phyloP scores from a whole-genome alignment of 2,113 vertebrate genomes.

The Sceloporus tristichus region DNA sequence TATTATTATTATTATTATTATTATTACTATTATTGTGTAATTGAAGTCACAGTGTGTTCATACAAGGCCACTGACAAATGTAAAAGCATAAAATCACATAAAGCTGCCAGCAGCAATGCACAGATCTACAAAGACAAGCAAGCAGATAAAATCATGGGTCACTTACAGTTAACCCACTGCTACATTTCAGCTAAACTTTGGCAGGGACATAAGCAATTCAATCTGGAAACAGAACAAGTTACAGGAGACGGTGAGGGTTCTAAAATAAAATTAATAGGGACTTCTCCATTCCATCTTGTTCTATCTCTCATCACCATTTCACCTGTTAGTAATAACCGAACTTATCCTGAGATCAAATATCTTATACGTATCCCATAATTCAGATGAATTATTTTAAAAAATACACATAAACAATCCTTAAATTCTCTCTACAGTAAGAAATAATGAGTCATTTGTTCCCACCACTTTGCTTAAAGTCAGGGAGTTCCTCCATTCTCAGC shows the following conservation, averaged over 20 bases:
- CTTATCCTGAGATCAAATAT: background rate
- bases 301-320: background rate
- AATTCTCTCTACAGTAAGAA: background rate
- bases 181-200: background rate
- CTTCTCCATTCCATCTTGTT: background rate
- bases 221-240: background rate
- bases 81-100: background rate
- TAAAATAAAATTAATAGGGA: background rate
- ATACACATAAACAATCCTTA: background rate
- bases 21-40: background rate
- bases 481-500: background rate
- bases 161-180: background rate
- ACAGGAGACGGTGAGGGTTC: background rate
- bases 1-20: too few relatives aligned
- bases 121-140: constrained; percentile 2
- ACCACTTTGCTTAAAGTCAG: too few relatives aligned
- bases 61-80: background rate
- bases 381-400: background rate
- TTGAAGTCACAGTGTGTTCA: background rate
- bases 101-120: background rate
- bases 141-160: background rate
- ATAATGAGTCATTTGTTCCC: background rate
- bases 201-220: background rate
- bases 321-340: background rate
- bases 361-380: background rate